Evolutionary conservation across 2,888 invertebrate species (phyloP).

Genomic region (Neuroscelio doddi): DNA sequence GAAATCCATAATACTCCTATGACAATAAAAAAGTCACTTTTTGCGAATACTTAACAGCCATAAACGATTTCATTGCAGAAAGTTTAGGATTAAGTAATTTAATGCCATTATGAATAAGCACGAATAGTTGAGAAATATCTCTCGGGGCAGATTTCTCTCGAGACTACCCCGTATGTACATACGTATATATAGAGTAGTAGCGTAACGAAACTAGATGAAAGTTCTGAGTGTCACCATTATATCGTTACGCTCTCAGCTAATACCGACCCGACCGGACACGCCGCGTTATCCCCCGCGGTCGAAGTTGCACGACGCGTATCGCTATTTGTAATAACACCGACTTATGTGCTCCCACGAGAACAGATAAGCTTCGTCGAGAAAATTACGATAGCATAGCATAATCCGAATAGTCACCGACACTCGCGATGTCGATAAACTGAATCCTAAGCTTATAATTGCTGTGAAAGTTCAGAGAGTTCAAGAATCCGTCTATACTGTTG

Average conservation of each 20-base stretch:
- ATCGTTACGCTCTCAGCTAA: conserved; percentile 37
- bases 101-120: conserved; percentile 22
- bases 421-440: conserved; percentile 7
- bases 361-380: conserved; percentile 41
- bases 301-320: conserved; percentile 27
- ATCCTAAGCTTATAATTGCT: neutral
- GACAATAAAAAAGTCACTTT: too few relatives aligned
- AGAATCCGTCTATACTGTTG: too few relatives aligned
- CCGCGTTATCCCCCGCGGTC: conserved; percentile 21
- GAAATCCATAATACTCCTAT: too few relatives aligned
- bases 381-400: conserved; percentile 47
- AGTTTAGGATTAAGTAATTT: conserved; percentile 29
- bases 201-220: conserved; percentile 20
- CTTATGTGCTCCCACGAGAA: conserved; percentile 43
- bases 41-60: neutral
- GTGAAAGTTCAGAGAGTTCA: neutral
- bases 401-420: conserved; percentile 40
- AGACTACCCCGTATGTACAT: conserved; percentile 14
- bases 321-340: conserved; percentile 26
- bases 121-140: conserved; percentile 24
- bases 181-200: conserved; percentile 2
- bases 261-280: conserved; percentile 23
- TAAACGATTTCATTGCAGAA: conserved; percentile 10
- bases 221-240: conserved; percentile 36
- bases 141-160: conserved; percentile 22